Conservation (phyloP, 2,888 invertebrate genomes). For the Drosophila prolongata region DNA sequence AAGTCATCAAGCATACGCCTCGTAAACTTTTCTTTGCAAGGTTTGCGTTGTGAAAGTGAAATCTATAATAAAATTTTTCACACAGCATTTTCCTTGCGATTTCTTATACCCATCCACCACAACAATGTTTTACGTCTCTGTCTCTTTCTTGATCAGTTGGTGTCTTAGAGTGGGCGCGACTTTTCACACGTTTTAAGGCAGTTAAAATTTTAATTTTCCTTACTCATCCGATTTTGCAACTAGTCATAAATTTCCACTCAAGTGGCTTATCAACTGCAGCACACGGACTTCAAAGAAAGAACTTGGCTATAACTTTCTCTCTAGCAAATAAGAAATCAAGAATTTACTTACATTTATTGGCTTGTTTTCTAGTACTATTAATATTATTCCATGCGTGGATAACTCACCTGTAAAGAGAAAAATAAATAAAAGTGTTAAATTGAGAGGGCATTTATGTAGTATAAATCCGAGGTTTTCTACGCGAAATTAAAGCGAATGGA, state of each 20-base stretch:
- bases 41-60: conserved; percentile 57
- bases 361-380: conserved; percentile 6
- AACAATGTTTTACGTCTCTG: conserved; percentile 35
- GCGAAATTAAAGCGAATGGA: neutral
- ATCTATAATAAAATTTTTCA: conserved; percentile 68
- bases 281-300: conserved; percentile 1
- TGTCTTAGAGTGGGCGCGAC: conserved; percentile 15
- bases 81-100: conserved; percentile 52
- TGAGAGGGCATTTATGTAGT: neutral
- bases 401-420: conserved; percentile 72
- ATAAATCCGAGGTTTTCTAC: neutral
- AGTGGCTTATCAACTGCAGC: conserved; percentile 57
- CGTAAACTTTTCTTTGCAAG: conserved; percentile 53
- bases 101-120: conserved; percentile 9
- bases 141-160: conserved; percentile 5
- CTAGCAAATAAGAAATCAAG: conserved; percentile 5
- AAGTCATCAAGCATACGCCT: conserved; percentile 57
- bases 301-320: conserved; percentile 54
- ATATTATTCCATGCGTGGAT: conserved; percentile 19
- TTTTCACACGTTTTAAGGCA: conserved; percentile 60
- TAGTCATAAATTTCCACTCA: conserved; percentile 66
- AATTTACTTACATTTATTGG: conserved; percentile 28
- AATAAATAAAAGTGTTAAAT: conserved; percentile 13
- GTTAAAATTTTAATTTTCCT: conserved; percentile 67
- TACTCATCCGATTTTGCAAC: conserved; percentile 49